Base-by-base conservation (phyloP, 2,888 invertebrate species). In the Vesta saturnalis region DNA sequence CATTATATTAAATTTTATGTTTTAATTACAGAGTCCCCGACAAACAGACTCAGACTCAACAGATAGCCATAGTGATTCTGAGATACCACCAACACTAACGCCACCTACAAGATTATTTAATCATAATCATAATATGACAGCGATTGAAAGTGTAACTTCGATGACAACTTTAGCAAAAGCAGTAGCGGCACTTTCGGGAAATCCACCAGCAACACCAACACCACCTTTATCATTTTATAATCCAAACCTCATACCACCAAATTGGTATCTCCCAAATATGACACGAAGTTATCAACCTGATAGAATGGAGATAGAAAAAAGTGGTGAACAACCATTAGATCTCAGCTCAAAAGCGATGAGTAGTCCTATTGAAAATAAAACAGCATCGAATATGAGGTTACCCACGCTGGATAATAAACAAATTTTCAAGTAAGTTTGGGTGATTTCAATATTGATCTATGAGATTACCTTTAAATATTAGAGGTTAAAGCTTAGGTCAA, bases 281-380 rank as follows among this genome's bases (percentile, higher is more conserved):
- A 86, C 88, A 62, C 85, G 88, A 68, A 84, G 86, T 73, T 85
- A 87, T 72, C 83, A 83, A 56, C 61, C 75, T 55, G 75, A 79
- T 67, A 68, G 73, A 83, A 64, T 61, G n/a, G 70, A 68, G n/a
- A 56, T 55, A 10, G 71, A 71, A 43, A 67, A 68, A 52, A 12
- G 59, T 6, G 86, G 89, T 72, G 94, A 94, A 81, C 93, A 93
- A 85, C 94, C 94, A 16, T 88, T 95, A 79, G 94, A 95, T 87
- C 90, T 95, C 81, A 94, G 94, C 86, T 92, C 93, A 81, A 94
- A 89, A 89, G 87, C 92, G 87, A 79, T 90, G 87, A 73, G 87
- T 60, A 73, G 73, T 64, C 73, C 70, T 69, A 70, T 69, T 55
- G 75, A 74, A 61, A 80, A 78, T 74, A 80, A 82, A 71, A 77